Percentiles rank a stretch among this genome's conserved stretches.
phyloP scores from a whole-genome alignment of 64 coral and sea anemone species.

The Stichodactyla mertensii region DNA sequence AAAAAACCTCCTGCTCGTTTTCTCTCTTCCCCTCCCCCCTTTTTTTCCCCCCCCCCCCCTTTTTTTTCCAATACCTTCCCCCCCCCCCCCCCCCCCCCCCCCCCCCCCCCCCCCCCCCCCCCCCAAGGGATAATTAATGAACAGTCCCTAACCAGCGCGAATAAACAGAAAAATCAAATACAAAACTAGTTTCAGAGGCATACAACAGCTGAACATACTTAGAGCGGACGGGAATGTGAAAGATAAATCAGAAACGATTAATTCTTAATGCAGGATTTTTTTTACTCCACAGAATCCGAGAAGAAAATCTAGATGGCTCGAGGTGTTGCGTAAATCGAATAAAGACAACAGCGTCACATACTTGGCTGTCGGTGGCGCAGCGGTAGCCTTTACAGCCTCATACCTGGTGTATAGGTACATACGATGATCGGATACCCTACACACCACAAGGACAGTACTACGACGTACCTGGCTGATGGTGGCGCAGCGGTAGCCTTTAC shows the following conservation, averaged over 20 bases:
- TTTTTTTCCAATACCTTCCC: no score
- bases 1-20: no score
- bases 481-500: not conserved
- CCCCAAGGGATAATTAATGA: no score
- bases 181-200: no score
- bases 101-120: no score
- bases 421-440: not conserved
- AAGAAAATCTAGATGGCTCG: not conserved
- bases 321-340: not conserved
- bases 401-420: not conserved
- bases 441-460: not conserved
- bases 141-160: no score
- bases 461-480: no score
- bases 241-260: not conserved
- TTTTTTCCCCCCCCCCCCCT: no score
- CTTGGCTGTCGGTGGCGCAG: not conserved
- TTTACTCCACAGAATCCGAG: not conserved
- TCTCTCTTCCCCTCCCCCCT: no score
- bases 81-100: no score
- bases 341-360: not conserved
- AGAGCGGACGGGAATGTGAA: not conserved
- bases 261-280: not conserved
- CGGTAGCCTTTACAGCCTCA: not conserved
- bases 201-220: no score
- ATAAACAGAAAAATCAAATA: no score